A percentile compares a stretch with the other conserved stretches of the same genome.
These are phyloP conservation scores for Coptodon rendalli DNA, from an alignment of 2,113 vertebrate species.

Conservation along the genomic window DNA sequence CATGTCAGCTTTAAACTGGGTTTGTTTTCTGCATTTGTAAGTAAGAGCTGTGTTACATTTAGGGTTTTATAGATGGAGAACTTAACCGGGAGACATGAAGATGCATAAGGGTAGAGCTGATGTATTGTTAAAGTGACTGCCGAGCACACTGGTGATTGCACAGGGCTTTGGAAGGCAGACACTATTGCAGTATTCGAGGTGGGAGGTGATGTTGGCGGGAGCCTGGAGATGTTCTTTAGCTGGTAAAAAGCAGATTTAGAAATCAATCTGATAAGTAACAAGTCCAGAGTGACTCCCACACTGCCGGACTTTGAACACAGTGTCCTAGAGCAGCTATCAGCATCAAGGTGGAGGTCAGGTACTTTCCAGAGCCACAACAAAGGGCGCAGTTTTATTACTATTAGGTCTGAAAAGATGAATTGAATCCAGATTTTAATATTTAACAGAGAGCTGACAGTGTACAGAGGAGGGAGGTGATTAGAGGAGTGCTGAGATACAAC, in stretches of 20 bases:
- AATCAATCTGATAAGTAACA: background rate
- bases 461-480: background rate
- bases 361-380: background rate
- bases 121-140: background rate
- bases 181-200: background rate
- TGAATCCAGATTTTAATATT: background rate
- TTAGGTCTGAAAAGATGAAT: background rate
- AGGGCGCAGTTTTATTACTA: background rate
- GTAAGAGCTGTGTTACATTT: background rate
- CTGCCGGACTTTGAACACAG: fast-evolving
- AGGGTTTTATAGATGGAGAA: background rate
- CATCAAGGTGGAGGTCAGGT: fast-evolving
- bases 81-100: background rate
- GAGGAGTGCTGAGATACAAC: background rate
- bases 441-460: background rate
- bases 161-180: background rate
- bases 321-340: fast-evolving
- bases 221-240: background rate
- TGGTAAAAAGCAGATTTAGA: background rate
- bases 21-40: background rate
- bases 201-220: too few relatives aligned
- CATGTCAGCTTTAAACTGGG: background rate
- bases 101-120: background rate
- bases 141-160: background rate
- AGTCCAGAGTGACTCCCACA: background rate